These are phyloP conservation scores for Cecropterus lyciades DNA, from an alignment of 1,140 invertebrate genomes.

Conservation along the genomic window DNA sequence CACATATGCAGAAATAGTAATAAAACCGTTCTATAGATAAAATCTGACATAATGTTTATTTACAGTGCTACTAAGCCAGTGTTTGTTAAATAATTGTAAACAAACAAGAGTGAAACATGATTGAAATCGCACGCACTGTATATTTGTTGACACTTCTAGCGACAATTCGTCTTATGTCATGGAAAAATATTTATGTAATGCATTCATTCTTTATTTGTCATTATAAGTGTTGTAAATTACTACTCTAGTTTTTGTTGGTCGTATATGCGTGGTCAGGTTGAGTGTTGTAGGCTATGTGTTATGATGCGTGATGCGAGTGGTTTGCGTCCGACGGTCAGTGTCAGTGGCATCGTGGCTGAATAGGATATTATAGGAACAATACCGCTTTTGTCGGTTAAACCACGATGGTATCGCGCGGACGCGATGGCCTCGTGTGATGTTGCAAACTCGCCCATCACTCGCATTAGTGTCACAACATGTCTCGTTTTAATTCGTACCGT, in stretches of 20 bases:
- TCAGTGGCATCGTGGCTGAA: slow-evolving; percentile 47
- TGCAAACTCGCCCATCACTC: slow-evolving; percentile 23
- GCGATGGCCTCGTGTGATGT: slow-evolving; percentile 27
- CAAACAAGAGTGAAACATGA: slow-evolving; percentile 40
- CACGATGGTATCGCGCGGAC: slow-evolving; percentile 51
- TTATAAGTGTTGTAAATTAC: neutral
- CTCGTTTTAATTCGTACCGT: slow-evolving; percentile 8
- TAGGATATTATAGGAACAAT: slow-evolving; percentile 52
- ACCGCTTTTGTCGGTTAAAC: slow-evolving; percentile 47
- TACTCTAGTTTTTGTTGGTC: slow-evolving; percentile 19
- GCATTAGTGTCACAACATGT: slow-evolving; percentile 26
- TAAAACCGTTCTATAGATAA: slow-evolving; percentile 29
- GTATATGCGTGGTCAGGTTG: slow-evolving; percentile 1
- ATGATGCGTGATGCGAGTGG: neutral
- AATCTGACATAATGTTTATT: slow-evolving; percentile 39
- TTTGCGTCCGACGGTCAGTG: slow-evolving; percentile 48
- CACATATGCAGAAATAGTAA: slow-evolving; percentile 42
- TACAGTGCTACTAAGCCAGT: slow-evolving; percentile 30
- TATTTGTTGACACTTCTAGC: slow-evolving; percentile 45
- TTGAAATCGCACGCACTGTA: slow-evolving; percentile 31
- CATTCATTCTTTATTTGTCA: slow-evolving; percentile 35
- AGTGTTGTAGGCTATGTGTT: slow-evolving; percentile 14
- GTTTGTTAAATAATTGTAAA: slow-evolving; percentile 31
- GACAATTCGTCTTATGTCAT: slow-evolving; percentile 47
- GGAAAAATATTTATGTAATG: slow-evolving; percentile 48